Evolutionary conservation across 2,113 vertebrate genomes (phyloP).

Genomic region (Trichomycterus rosablanca): DNA sequence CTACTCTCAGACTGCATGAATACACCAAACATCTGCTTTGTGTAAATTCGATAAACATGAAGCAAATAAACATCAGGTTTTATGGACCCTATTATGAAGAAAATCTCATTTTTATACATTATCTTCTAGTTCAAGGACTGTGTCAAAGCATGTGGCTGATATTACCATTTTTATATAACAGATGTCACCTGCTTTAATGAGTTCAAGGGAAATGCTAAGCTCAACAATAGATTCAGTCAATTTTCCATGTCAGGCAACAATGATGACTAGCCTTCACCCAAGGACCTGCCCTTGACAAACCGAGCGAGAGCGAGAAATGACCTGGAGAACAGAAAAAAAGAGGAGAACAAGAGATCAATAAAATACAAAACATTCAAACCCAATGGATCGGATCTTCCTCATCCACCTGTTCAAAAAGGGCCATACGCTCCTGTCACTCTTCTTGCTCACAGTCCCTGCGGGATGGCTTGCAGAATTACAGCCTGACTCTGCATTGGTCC

Average conservation of each 20-base stretch:
- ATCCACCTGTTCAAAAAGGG: slow-evolving; percentile 42
- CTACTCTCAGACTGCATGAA: no score
- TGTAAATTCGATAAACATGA: slow-evolving; percentile 28
- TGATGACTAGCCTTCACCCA: slow-evolving; percentile 34
- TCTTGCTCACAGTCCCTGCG: slow-evolving; percentile 23
- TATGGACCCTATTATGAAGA: slow-evolving; percentile 1
- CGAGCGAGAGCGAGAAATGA: neutral
- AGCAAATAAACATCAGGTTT: neutral
- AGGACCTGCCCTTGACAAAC: slow-evolving; percentile 45
- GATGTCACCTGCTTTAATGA: slow-evolving; percentile 22
- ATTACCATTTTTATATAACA: neutral
- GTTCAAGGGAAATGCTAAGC: slow-evolving; percentile 7
- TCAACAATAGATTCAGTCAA: slow-evolving; percentile 30
- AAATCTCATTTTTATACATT: neutral
- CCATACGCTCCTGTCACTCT: slow-evolving; percentile 43
- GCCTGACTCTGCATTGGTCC: slow-evolving; percentile 41
- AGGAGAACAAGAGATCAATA: slow-evolving; percentile 39
- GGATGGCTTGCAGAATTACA: slow-evolving; percentile 42
- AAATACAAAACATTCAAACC: slow-evolving; percentile 48
- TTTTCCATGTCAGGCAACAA: slow-evolving; percentile 31
- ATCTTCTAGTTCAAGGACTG: neutral
- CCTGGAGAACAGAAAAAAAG: neutral
- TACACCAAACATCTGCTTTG: slow-evolving; percentile 35
- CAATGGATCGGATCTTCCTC: slow-evolving; percentile 41
- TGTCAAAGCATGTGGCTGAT: slow-evolving; percentile 2